Conservation (phyloP, 2,113 vertebrate species). For the Anarhynchus alexandrinus region DNA sequence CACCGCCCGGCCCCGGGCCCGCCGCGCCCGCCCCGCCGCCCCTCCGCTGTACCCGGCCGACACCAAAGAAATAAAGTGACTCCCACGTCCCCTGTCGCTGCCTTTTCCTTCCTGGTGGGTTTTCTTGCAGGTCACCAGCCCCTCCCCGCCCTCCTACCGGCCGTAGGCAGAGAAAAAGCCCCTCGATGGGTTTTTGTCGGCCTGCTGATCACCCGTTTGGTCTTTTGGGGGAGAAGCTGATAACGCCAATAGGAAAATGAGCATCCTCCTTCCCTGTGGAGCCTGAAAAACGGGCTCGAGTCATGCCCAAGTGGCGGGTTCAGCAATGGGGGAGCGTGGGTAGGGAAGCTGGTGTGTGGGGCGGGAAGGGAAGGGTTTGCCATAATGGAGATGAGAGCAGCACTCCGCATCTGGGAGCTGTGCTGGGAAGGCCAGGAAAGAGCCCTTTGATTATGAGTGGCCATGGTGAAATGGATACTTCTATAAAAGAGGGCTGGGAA, state of each 20-base stretch:
- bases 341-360: background rate
- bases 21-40: background rate
- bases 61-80: conserved; percentile 38
- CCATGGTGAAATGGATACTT: conserved; percentile 33
- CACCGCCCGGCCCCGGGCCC: background rate
- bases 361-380: background rate
- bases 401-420: background rate
- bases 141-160: background rate
- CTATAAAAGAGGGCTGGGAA: background rate
- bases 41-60: background rate
- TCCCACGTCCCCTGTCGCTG: background rate
- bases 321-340: background rate
- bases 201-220: background rate
- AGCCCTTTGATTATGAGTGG: conserved; percentile 6
- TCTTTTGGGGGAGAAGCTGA: background rate
- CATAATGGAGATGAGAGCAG: background rate
- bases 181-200: background rate
- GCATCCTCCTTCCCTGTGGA: background rate
- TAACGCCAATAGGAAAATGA: background rate
- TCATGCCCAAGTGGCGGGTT: background rate
- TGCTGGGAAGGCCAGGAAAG: conserved; percentile 23
- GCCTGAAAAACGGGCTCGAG: background rate
- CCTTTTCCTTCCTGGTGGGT: conserved; percentile 4
- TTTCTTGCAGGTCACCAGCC: background rate
- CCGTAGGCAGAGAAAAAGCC: background rate